Base-by-base conservation (phyloP, 2,797 vertebrate species). In the Chelon labrosus region DNA sequence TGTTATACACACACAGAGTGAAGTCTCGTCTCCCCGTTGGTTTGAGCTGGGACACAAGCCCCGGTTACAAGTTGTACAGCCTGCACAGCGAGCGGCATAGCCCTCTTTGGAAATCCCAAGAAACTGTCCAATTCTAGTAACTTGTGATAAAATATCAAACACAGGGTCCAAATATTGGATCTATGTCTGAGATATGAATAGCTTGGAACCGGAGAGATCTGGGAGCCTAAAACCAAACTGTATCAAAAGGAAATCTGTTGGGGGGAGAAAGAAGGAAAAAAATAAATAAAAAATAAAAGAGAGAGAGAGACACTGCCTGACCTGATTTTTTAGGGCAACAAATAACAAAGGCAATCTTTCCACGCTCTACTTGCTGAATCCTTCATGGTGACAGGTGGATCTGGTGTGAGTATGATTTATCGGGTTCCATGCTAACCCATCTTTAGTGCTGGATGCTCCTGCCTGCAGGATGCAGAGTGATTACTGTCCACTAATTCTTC, bases 401-500 rank as follows among this genome's bases (percentile, higher is more conserved):
- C 70, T 75, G 50, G 63, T 74, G 71, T 56, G 66, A 88, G 55
- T 58, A 41, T 85, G 87, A 93, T 93, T 87, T 89, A 92, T 90
- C 49, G 67, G 68, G 52, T 65, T 64, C 56, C 72, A 77, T 53
- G 72, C 68, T 41, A 63, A 77, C 78, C 70, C 82, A 73, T 85
- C 75, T 89, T 76, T 84, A 91, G 91, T 87, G 84, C 87, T 77
- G 78, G 83, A 92, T 83, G 75, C 83, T 89, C 83, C 79, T 77
- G 91, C 77, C 89, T 87, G 75, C 85, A 87, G 91, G 89, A 91
- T 80, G 77, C 71, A 68, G 85, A 89, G 89, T 93, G 92, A 94
- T 93, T 92, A 92, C 90, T 93, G 91, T 90, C 91, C 82, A 82
- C 91, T 91, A 83, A 90, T 91, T 90, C 86, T 87, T 91, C 84